These are phyloP conservation scores for Ferrisia virgata DNA, from an alignment of 2,888 invertebrate species.

Conservation along the genomic window DNA sequence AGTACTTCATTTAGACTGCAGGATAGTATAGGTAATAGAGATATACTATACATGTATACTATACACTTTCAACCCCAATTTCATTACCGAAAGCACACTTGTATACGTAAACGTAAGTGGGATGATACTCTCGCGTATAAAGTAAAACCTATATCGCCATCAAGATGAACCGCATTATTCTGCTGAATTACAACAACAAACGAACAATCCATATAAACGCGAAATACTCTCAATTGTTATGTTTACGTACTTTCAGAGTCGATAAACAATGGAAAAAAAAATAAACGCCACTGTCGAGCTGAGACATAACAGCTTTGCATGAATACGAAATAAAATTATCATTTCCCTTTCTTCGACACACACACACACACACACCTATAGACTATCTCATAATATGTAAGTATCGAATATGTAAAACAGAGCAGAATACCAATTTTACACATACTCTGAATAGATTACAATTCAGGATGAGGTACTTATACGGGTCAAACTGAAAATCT, in stretches of 20 bases:
- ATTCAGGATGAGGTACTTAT: too few species aligned
- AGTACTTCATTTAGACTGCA: neutral
- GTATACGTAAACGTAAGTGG: neutral
- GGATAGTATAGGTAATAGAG: too few species aligned
- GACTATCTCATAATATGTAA: too few species aligned
- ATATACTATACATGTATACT: too few species aligned
- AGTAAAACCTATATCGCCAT: neutral
- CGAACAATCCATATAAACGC: neutral
- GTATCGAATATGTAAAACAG: neutral
- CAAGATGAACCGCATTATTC: neutral
- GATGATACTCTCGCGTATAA: neutral
- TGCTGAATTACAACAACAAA: neutral
- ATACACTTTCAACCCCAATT: neutral
- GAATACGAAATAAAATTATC: constrained; percentile 7
- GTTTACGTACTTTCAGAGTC: neutral
- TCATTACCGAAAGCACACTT: neutral
- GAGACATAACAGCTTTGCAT: neutral
- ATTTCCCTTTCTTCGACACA: neutral
- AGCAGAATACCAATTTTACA: neutral
- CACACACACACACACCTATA: too few species aligned
- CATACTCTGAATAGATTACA: neutral
- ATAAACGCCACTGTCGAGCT: too few species aligned
- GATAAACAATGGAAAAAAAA: constrained; percentile 8
- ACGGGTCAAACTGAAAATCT: too few species aligned
- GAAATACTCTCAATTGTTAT: neutral